Conservation (phyloP, 2,797 vertebrate genomes). For the Platyrinchus mystaceus region DNA sequence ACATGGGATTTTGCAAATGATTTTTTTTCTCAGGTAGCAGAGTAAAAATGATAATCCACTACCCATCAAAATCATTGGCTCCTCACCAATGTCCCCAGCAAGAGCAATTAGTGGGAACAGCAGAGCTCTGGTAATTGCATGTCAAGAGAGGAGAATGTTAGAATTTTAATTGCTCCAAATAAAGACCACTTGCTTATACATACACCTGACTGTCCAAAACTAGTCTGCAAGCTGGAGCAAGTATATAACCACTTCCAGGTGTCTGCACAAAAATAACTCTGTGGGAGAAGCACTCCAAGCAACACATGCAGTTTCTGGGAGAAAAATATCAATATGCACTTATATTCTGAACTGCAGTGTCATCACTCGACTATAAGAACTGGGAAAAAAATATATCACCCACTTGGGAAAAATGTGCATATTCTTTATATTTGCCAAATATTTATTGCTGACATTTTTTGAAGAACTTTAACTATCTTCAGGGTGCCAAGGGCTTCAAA, state of each 20-base stretch:
- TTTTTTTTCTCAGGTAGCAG: slow-evolving; percentile 91
- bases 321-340: slow-evolving; percentile 81
- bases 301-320: slow-evolving; percentile 74
- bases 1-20: slow-evolving; percentile 99
- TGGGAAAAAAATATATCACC: slow-evolving; percentile 57
- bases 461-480: slow-evolving; percentile 81
- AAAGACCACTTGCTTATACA: slow-evolving; percentile 87
- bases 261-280: slow-evolving; percentile 87
- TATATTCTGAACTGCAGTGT: slow-evolving; percentile 77
- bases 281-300: slow-evolving; percentile 72
- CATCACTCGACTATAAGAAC: slow-evolving; percentile 74
- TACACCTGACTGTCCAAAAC: slow-evolving; percentile 88
- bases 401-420: slow-evolving; percentile 77
- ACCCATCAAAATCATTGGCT: slow-evolving; percentile 95
- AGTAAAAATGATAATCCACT: slow-evolving; percentile 93
- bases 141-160: slow-evolving; percentile 88
- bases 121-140: slow-evolving; percentile 92
- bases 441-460: slow-evolving; percentile 79
- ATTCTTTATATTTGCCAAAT: slow-evolving; percentile 81
- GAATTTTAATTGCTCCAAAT: slow-evolving; percentile 94
- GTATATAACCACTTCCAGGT: slow-evolving; percentile 86
- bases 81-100: slow-evolving; percentile 93
- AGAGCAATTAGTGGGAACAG: slow-evolving; percentile 96
- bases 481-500: slow-evolving; percentile 79
- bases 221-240: slow-evolving; percentile 79